A percentile compares a stretch with the other conserved stretches of the same genome.
These are phyloP conservation scores for Eulemur coronatus DNA, from an alignment of 2,797 vertebrate genomes.

Conservation along the genomic window DNA sequence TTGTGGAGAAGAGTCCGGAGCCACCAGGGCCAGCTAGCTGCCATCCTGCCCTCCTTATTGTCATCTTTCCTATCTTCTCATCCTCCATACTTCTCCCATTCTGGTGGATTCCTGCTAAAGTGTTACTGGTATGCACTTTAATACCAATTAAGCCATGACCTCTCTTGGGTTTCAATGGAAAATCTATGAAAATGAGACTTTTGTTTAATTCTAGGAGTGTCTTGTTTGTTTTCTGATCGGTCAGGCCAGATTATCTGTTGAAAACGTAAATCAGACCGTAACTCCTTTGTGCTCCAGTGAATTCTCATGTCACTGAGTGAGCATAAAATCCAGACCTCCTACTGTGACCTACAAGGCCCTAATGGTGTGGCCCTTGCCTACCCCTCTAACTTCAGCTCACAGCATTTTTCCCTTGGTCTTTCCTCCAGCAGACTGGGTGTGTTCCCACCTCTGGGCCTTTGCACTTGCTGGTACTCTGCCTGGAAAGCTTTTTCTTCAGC, in stretches of 20 bases:
- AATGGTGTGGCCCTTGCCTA: background rate
- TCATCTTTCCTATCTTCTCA: background rate
- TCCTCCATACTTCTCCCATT: background rate
- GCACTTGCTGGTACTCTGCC: background rate
- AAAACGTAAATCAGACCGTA: background rate
- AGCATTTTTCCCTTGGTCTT: background rate
- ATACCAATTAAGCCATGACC: background rate
- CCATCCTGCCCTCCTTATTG: background rate
- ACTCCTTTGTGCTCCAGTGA: background rate
- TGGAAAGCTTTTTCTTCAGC: background rate
- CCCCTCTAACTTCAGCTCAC: background rate
- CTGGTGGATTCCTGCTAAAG: background rate
- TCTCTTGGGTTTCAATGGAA: background rate
- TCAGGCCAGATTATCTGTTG: background rate
- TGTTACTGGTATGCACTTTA: background rate
- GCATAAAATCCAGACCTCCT: background rate
- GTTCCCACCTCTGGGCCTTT: background rate
- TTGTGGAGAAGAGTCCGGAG: background rate
- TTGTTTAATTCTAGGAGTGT: background rate
- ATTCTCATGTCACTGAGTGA: background rate
- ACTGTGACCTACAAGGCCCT: background rate
- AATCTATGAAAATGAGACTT: constrained; percentile 15
- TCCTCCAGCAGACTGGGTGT: background rate
- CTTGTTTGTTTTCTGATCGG: background rate
- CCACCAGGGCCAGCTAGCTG: background rate